A percentile compares a stretch with the other conserved stretches of the same genome.
Conservation (phyloP, 2,797 vertebrate genomes). For the Lepus townsendii region DNA sequence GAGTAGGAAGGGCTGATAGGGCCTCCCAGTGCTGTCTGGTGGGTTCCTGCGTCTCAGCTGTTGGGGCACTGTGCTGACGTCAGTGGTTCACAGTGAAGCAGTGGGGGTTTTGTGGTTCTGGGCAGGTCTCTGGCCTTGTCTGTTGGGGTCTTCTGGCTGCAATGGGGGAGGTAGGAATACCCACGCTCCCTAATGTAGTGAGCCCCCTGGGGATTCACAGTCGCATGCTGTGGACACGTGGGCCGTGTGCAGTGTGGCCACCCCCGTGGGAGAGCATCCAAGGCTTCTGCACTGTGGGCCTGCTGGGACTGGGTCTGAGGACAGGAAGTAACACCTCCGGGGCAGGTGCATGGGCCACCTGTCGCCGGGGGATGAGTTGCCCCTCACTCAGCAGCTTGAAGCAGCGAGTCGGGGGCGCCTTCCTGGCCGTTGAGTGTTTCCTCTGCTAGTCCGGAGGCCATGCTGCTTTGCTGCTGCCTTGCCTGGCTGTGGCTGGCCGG, state of each 20-base stretch:
- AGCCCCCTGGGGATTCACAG: neutral
- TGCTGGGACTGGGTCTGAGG: neutral
- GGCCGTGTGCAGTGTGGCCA: neutral
- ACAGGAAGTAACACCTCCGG: neutral
- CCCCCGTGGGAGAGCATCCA: neutral
- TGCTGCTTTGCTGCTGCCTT: too few relatives aligned
- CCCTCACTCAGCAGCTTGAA: neutral
- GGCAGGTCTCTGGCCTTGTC: neutral
- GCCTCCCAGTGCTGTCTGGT: neutral
- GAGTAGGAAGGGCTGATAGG: neutral
- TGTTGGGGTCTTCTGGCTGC: neutral
- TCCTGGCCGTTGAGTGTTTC: neutral
- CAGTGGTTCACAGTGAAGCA: neutral
- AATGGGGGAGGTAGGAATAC: fast-evolving
- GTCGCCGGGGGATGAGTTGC: neutral
- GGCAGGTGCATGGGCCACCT: neutral
- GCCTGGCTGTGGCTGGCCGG: neutral
- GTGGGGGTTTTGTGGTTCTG: neutral
- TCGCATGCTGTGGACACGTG: neutral
- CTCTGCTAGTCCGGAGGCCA: too few relatives aligned
- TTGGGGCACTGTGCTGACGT: neutral
- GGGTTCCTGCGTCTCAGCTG: neutral
- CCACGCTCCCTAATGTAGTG: neutral
- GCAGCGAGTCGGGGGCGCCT: neutral
- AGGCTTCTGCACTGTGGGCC: neutral